These are phyloP conservation scores for Colinus virginianus DNA, from an alignment of 2,113 vertebrate species.

Conservation along the genomic window DNA sequence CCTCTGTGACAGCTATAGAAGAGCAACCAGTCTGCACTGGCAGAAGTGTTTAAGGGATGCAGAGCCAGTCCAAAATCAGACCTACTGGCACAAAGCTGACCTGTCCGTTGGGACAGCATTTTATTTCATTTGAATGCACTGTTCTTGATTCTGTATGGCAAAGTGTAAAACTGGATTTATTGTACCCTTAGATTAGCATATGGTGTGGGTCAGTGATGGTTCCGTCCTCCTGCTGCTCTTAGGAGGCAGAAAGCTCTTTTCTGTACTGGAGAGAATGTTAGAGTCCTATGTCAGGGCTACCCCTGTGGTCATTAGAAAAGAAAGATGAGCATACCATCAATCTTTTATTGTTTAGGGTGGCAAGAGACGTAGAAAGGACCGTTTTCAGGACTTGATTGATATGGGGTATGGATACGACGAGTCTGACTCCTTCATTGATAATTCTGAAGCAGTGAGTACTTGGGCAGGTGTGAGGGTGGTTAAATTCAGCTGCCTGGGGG, in stretches of 20 bases:
- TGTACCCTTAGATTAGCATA: background rate
- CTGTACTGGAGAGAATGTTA: background rate
- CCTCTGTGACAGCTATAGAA: background rate
- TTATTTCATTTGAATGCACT: background rate
- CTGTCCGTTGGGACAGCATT: background rate
- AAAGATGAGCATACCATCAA: background rate
- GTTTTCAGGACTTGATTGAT: constrained; percentile 93
- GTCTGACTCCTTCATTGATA: constrained; percentile 97
- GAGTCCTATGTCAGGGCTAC: background rate
- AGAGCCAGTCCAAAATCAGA: background rate
- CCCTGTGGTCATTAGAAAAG: background rate
- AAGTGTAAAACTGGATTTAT: background rate
- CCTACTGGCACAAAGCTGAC: background rate
- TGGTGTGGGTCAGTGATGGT: background rate
- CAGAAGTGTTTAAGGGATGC: background rate
- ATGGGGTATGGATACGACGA: constrained; percentile 97
- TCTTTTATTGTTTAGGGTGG: constrained; percentile 78
- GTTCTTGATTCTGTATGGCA: background rate
- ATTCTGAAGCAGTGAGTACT: constrained; percentile 93
- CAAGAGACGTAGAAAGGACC: constrained; percentile 87
- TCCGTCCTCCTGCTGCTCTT: background rate
- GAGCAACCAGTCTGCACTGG: background rate
- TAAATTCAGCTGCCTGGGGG: background rate
- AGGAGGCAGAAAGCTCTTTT: background rate
- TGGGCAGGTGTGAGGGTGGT: background rate